Evolutionary conservation across 2,113 vertebrate genomes (phyloP).

Genomic region (Gracilinanus agilis): DNA sequence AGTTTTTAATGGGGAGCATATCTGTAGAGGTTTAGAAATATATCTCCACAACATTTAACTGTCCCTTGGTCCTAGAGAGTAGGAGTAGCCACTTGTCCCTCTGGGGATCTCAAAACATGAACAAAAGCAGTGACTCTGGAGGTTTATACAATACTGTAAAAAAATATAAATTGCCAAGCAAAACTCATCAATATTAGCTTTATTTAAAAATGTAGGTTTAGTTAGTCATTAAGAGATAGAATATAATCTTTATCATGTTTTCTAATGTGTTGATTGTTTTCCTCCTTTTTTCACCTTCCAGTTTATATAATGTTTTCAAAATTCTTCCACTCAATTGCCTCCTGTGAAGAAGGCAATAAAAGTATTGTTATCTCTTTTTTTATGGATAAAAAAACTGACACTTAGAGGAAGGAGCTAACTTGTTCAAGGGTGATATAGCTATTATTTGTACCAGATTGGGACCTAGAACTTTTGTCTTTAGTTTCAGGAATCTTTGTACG

Average conservation of each 20-base stretch:
- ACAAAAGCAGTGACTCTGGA: neutral
- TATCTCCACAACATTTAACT: neutral
- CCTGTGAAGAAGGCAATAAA: neutral
- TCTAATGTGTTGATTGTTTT: neutral
- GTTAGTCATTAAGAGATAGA: neutral
- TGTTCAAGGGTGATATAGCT: neutral
- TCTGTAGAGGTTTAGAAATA: neutral
- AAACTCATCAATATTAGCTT: neutral
- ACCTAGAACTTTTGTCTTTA: neutral
- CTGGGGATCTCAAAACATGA: neutral
- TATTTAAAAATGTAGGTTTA: neutral
- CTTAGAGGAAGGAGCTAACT: neutral
- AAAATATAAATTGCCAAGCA: neutral
- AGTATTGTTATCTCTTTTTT: neutral
- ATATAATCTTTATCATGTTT: neutral
- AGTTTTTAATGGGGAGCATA: neutral
- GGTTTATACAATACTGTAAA: neutral
- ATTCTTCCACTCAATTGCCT: neutral
- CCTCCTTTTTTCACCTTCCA: neutral
- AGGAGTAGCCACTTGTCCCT: neutral
- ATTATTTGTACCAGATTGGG: neutral
- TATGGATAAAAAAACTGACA: no score
- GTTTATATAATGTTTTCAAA: neutral
- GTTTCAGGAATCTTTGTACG: neutral
- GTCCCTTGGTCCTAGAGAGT: neutral